Evolutionary conservation across 2,113 vertebrate species (phyloP).

Genomic region (Megaceryle torquata): DNA sequence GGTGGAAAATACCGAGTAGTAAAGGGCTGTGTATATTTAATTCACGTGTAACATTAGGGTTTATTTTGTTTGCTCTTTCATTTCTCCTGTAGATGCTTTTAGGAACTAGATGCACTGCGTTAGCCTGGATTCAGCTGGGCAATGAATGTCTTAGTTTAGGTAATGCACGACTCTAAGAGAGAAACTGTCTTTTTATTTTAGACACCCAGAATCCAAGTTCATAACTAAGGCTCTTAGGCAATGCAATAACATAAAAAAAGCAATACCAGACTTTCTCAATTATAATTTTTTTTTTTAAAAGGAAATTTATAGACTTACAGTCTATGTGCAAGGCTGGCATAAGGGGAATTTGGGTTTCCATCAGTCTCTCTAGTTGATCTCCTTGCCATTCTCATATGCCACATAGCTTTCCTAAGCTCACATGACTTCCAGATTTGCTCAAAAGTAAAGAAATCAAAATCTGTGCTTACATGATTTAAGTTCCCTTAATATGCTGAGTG

Average conservation of each 20-base stretch:
- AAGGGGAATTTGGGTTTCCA: not conserved
- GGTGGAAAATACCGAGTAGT: not conserved
- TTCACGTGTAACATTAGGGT: not conserved
- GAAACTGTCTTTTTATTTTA: not conserved
- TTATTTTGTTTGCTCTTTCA: conserved; percentile 30
- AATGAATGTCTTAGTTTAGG: not conserved
- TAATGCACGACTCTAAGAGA: not conserved
- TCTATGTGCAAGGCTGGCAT: not conserved
- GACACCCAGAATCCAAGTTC: not conserved
- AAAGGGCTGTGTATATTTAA: not conserved
- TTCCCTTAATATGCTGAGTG: not conserved
- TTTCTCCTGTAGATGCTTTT: not conserved
- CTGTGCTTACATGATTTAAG: not conserved
- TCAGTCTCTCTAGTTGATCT: not conserved
- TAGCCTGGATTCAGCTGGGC: conserved; percentile 5
- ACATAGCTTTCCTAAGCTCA: not conserved
- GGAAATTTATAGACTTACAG: not conserved
- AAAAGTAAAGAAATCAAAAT: not conserved
- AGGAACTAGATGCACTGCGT: conserved; percentile 2
- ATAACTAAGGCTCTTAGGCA: not conserved
- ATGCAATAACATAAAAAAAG: not conserved
- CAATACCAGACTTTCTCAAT: not conserved
- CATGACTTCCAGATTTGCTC: not conserved
- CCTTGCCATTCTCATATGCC: not conserved
- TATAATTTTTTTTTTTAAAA: not conserved